Percentiles rank a stretch among this genome's conserved stretches.
phyloP scores from a whole-genome alignment of 2,797 vertebrate species.

The Notamacropus eugenii region DNA sequence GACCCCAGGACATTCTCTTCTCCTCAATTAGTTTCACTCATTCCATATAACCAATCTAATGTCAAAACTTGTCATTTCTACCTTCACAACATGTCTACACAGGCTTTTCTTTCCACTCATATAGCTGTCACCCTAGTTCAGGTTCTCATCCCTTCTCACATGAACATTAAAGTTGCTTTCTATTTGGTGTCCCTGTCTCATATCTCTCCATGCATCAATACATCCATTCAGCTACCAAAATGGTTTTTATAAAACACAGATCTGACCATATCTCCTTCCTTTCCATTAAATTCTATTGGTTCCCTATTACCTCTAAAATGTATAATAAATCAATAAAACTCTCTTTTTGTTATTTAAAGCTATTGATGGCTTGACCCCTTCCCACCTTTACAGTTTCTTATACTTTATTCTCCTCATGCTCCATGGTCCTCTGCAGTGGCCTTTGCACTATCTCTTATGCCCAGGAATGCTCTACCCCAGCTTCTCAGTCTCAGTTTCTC shows the following conservation, averaged over 20 bases:
- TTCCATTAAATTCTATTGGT: background rate
- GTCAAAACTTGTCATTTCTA: background rate
- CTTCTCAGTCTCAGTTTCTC: background rate
- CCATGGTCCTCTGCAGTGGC: background rate
- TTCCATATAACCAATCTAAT: background rate
- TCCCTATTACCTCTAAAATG: background rate
- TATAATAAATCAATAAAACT: background rate
- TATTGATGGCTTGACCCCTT: background rate
- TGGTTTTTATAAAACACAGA: background rate
- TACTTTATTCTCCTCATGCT: background rate
- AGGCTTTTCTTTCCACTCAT: background rate
- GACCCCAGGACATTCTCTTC: background rate
- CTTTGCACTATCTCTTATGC: background rate
- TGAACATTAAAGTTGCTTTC: background rate
- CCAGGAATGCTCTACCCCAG: background rate
- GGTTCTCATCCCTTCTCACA: background rate
- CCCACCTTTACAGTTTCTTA: background rate
- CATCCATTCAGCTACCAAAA: background rate
- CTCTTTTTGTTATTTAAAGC: background rate
- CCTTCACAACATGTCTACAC: background rate
- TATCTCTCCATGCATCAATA: background rate
- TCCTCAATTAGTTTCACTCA: background rate
- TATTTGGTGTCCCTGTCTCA: no score
- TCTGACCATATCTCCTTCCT: background rate
- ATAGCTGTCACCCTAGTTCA: background rate